phyloP scores from a whole-genome alignment of 2,797 vertebrate genomes.

The Poeciliopsis turneri region DNA sequence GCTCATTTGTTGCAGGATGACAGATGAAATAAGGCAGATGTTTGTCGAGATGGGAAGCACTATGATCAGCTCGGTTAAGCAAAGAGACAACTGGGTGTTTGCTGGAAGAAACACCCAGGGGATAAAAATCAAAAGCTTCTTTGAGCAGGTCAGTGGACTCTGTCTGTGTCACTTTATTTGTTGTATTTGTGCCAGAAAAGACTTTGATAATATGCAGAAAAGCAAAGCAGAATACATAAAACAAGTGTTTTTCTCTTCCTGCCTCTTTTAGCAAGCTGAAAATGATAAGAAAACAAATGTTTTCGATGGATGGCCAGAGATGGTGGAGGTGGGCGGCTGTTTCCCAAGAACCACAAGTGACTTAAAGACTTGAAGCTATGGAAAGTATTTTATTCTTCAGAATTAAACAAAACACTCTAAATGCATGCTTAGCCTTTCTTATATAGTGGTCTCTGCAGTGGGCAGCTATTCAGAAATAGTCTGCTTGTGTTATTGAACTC shows the following conservation, averaged over 20 bases:
- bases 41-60: constrained; percentile 85
- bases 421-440: not conserved
- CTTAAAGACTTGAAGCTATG: not conserved
- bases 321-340: constrained; percentile 86
- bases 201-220: constrained; percentile 31
- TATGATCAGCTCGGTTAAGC: constrained; percentile 72
- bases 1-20: constrained; percentile 80
- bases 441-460: not conserved
- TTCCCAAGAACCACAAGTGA: constrained; percentile 67
- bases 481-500: not conserved
- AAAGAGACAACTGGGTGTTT: constrained; percentile 91
- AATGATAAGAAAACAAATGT: constrained; percentile 78
- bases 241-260: constrained; percentile 24
- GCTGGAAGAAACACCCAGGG: constrained; percentile 80
- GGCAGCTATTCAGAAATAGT: not conserved
- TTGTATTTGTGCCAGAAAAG: constrained; percentile 37
- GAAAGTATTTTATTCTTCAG: not conserved
- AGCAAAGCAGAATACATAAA: constrained; percentile 9
- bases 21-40: constrained; percentile 70
- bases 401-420: not conserved
- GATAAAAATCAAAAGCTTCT: constrained; percentile 75
- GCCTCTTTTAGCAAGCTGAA: constrained; percentile 73
- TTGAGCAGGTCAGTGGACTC: constrained; percentile 85
- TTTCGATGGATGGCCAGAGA: constrained; percentile 86
- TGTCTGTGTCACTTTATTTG: constrained; percentile 11